Base-by-base conservation (phyloP, 1,140 invertebrate genomes). In the Drosophila aff. region DNA sequence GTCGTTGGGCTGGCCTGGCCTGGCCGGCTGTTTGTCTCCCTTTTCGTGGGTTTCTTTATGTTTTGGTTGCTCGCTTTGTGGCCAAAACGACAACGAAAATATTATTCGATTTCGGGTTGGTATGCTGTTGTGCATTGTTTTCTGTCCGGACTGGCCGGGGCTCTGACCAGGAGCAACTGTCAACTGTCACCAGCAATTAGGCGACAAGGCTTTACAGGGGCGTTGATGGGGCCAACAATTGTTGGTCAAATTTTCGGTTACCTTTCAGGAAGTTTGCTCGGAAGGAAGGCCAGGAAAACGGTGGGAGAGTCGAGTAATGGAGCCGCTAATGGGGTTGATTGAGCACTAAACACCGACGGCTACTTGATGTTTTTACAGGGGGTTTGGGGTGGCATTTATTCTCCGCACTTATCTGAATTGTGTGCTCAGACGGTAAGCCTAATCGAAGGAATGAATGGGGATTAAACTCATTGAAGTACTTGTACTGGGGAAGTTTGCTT, bases 141-240 rank as follows among this genome's bases (percentile, higher is more conserved):
- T 73, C 49, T 55, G 26, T 40, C 28, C 31, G 40, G 52, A n/a
- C 59, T 52, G 66, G 43, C 10, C 52, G 13, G 52, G 31, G 4
- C 33, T 38, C 33, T 38, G 52, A 55, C 53, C 59, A 72, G 67
- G 67, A 73, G 67, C 50, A 52, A 73, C 53, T 72, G 69, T 47
- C 69, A 58, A 73, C 69, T 91, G 89, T 91, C 89, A 91, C 79
- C 84, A 79, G 63, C 89, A 91, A 91, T 91, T 91, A 91, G 63
- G 77, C 69, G 77, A 83, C 61, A 61, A 66, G 82, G 77, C 61
- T 63, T 59, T 44, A 44, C 73, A 75, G 64, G 82, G 82, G 75
- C 65, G 66, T 82, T 85, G 82, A 79, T 85, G 71, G 68, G 46
- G 49, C 67, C 69, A 72, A 28, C 52, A 58, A 73, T 81, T 80